These are phyloP conservation scores for Nilaparvata lugens DNA, from an alignment of 1,140 invertebrate genomes.

Conservation along the genomic window DNA sequence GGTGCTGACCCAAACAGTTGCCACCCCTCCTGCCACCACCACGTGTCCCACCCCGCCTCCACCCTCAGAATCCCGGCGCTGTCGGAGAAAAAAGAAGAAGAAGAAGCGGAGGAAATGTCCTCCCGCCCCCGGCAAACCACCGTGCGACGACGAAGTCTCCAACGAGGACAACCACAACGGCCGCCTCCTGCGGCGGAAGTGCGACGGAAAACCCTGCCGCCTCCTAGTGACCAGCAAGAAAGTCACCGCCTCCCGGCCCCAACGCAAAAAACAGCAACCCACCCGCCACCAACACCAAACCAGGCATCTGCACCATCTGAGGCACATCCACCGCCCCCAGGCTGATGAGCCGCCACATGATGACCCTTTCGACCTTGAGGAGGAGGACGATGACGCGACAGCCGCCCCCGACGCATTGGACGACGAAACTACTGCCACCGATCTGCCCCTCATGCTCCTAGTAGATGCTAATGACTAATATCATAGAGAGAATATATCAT, in stretches of 20 bases:
- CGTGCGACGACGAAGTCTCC: slow-evolving; percentile 11
- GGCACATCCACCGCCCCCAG: background rate
- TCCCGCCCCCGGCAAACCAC: background rate
- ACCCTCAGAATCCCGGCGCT: background rate
- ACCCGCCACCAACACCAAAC: background rate
- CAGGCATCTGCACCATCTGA: slow-evolving; percentile 10
- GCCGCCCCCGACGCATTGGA: background rate
- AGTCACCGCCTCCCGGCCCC: background rate
- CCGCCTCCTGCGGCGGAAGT: slow-evolving; percentile 7
- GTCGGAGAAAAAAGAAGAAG: slow-evolving; percentile 1
- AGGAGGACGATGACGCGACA: slow-evolving; percentile 12
- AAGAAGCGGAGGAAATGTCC: slow-evolving; percentile 3
- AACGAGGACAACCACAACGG: slow-evolving; percentile 9
- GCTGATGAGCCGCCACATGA: slow-evolving; percentile 5
- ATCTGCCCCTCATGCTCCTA: background rate
- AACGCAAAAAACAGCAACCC: background rate
- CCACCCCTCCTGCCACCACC: slow-evolving; percentile 20
- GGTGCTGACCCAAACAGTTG: slow-evolving; percentile 52
- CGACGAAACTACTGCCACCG: background rate
- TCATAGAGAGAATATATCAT: too few relatives aligned
- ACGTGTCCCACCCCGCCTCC: slow-evolving; percentile 15
- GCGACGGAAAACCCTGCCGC: slow-evolving; percentile 13
- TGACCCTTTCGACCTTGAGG: slow-evolving; percentile 7
- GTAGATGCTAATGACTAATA: too few relatives aligned
- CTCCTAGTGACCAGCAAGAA: background rate